Base-by-base conservation (phyloP, 2,888 invertebrate genomes). In the Rapana venosa region DNA sequence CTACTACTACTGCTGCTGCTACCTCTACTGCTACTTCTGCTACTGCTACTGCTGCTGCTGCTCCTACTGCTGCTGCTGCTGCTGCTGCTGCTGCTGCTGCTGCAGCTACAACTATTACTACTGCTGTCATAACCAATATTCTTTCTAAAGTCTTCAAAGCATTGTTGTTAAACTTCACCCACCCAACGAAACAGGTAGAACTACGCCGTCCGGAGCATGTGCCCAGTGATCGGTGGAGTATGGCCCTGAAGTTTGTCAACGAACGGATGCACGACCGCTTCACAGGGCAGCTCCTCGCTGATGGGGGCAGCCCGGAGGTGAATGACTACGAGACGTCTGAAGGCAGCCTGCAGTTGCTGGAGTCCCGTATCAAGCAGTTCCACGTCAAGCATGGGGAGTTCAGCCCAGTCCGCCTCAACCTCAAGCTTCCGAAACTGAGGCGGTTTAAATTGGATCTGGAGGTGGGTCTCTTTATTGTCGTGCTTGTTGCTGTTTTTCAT, bases 261-360 rank as follows among this genome's bases (percentile, higher is more conserved):
- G 91, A 94, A 83, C 89, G 92, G 66, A 93, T 94, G 84, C 92
- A 93, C 26, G 92, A 93, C 58, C 89, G 93, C 26, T 81, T 92
- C 81, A 81, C 90, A 17, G 61, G 90, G 11, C 88, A 90, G 47
- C 87, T 90, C 22, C 32, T 90, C 22, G 61, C 90, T 35, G 88
- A 88, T 1, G 90, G 83, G 0, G 90, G 81, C 1, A 83, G 92
- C 30, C 91, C 91, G 0, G 88, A 88, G 17, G 93, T 93, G 87
- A 92, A 93, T 13, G 95, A 95, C 90, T 95, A 93, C 90, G 94
- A 95, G 87, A 94, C 94, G 0, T 94, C 94, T 35, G 95, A 95
- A 22, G 92, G 91, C 36, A 93, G 94, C 6, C 92, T 95, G 56
- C 91, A 91, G 1, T 91, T 93, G 36, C 92, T 95, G 20, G 95